Evolutionary conservation across 2,113 vertebrate genomes (phyloP).

Genomic region (Rhinolophus ferrumequinum): DNA sequence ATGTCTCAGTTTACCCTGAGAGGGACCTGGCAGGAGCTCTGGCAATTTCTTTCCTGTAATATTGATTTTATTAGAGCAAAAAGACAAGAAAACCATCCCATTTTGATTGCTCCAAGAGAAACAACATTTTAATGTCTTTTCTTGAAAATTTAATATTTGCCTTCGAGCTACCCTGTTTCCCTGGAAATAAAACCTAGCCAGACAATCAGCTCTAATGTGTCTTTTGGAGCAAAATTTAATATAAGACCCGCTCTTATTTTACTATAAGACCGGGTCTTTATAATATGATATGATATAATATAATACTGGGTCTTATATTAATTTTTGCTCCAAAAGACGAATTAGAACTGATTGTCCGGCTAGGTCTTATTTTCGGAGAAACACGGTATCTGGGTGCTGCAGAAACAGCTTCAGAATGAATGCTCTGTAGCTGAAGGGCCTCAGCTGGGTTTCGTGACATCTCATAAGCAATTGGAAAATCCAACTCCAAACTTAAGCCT

Average conservation of each 20-base stretch:
- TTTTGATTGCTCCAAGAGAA: slow-evolving; percentile 35
- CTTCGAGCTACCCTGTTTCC: slow-evolving; percentile 29
- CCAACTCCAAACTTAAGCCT: not conserved
- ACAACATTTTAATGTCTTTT: slow-evolving; percentile 60
- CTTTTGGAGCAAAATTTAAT: no score
- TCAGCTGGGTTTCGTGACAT: slow-evolving; percentile 3
- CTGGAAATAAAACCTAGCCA: no score
- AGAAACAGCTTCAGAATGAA: slow-evolving; percentile 46
- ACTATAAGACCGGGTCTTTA: no score
- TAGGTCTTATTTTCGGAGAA: no score
- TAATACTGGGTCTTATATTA: no score
- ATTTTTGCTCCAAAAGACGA: no score
- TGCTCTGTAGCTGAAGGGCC: not conserved
- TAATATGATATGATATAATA: no score
- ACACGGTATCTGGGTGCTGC: not conserved
- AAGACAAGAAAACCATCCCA: not conserved
- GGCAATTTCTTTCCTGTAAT: not conserved
- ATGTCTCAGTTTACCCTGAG: not conserved
- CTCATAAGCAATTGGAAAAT: slow-evolving; percentile 17
- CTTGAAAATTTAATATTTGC: slow-evolving; percentile 59
- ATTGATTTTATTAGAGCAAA: slow-evolving; percentile 46
- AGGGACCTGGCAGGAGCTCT: not conserved
- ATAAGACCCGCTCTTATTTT: no score
- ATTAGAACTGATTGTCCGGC: no score
- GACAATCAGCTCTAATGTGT: no score